phyloP scores from a whole-genome alignment of 2,888 invertebrate genomes.

The Pseudococcus jackbeardsleyi region DNA sequence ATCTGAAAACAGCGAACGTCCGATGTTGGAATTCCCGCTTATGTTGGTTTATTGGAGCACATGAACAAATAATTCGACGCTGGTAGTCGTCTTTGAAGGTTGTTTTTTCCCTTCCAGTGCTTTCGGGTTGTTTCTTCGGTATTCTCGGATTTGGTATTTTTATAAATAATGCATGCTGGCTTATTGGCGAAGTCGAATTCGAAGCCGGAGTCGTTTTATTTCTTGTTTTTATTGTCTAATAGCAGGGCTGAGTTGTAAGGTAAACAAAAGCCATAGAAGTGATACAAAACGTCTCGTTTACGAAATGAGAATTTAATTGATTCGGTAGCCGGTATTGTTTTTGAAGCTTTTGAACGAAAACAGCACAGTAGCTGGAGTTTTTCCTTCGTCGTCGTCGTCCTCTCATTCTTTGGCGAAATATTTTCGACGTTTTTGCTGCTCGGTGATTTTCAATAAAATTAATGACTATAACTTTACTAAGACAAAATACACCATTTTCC shows the following conservation, averaged over 20 bases:
- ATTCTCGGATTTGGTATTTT: neutral
- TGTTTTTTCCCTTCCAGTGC: neutral
- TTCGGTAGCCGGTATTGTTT: conserved; percentile 27
- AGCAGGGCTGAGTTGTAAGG: conserved; percentile 28
- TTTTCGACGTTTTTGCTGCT: conserved; percentile 35
- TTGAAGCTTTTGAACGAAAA: conserved; percentile 23
- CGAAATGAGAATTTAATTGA: conserved; percentile 56
- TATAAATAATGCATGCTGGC: conserved; percentile 30
- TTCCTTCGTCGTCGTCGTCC: neutral
- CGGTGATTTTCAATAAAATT: conserved; percentile 49
- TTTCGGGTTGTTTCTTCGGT: neutral
- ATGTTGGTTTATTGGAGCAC: conserved; percentile 20
- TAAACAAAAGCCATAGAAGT: conserved; percentile 37
- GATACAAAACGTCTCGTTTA: conserved; percentile 54
- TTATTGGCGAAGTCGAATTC: neutral
- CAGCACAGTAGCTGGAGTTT: neutral
- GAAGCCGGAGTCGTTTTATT: neutral
- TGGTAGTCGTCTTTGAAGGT: neutral
- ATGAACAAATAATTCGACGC: conserved; percentile 23
- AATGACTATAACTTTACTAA: conserved; percentile 53
- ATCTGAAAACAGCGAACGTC: neutral
- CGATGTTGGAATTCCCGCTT: neutral
- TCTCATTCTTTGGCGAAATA: conserved; percentile 27
- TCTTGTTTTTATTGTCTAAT: conserved; percentile 39
- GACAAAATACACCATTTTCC: conserved; percentile 47